Evolutionary conservation across 2,888 invertebrate species (phyloP), one percentile per base, ranked within the genome.

Genomic region (Dasysyrphus tricinctus): DNA sequence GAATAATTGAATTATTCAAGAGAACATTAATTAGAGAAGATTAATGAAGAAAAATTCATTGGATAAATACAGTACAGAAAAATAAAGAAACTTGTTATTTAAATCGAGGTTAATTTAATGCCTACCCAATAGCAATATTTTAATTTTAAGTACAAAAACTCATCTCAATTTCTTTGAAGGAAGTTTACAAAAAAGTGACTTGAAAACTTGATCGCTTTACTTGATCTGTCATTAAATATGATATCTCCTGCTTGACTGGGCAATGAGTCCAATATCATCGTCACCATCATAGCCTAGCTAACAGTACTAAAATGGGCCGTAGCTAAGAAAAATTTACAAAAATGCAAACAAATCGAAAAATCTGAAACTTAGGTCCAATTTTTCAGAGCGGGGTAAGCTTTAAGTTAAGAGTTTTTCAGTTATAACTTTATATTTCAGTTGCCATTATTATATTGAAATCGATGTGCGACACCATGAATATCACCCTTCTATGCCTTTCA

Each of bases 231-330:
- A 67, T 39, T 56, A 19, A 83, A 84, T 80, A 73, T 39, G 67
- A 80, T 59, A 80, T 42, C 14, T 11, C 54, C 70, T 24, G 76
- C 59, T 24, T 67, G 70, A 73, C 37, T 76, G 65, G 39, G n/a
- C 76, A 76, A 73, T 67, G 32, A 76, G 75, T 59, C 72, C 80
- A 80, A 76, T 80, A 84, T 76, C 84, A 80, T 34, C 69, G 32
- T 47, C 37, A 57, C 59, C 9, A 29, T 32, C 9, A 47, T 24
- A 61, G 34, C 11, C 24, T 24, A 61, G 14, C 14, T 8, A n/a
- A 42, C 24, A 61, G 9, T 14, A 37, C 4, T 16, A 24, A 14
- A 59, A 39, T 42, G 61, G 42, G 14, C 7, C 42, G 61, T 61
- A 8, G 14, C 11, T 0, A 37, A n/a, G 7, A 54, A 5, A 32